Base-by-base conservation (phyloP, 2,797 vertebrate genomes). In the Sus cebifrons region DNA sequence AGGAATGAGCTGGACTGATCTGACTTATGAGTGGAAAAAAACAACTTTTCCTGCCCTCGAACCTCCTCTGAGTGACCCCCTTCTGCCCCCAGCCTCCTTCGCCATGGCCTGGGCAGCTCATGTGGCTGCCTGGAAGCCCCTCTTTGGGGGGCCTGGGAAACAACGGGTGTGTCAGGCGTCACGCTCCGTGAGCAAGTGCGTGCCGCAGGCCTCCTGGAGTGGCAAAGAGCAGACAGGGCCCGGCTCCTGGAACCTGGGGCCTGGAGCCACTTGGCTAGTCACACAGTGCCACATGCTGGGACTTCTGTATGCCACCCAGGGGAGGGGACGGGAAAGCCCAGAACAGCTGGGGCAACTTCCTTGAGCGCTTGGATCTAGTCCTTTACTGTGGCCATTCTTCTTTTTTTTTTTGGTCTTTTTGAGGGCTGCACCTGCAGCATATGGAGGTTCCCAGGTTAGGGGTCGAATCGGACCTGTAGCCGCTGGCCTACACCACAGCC, bases 21-120 rank as follows among this genome's bases (percentile, higher is more conserved):
- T 97, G 97, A 98, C 98, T 97, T 98, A 98, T 97, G 97, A 97
- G 89, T 97, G 97, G 98, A 95, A 21, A 73, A 84, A 60, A 67
- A 5, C 65, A 91, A 84, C 95, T 97, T 98, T 97, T 97, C 86
- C 82, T 97, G 95, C 96, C 86, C 95, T 93, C 20, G 29, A 95
- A 90, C 64, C 85, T 97, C 78, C 54, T 97, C 52, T n/a, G 36
- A 81, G 83, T 77, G 91, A 88, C 88, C 62, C 32, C 36, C 21
- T 89, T 81, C 62, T 85, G 36, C 64, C 68, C 93, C 49, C 58
- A 83, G 88, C 20, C 67, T 95, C 56, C 56, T 79, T 85, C 84
- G 93, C 96, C 71, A 85, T 74, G 77, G 90, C 75, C 23, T 36
- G 93, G 82, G 78, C 25, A 68, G 62, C 84, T 75, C 58, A 9